These are phyloP conservation scores for Hypercompe scribonia DNA, from an alignment of 2,888 invertebrate genomes.

Conservation along the genomic window DNA sequence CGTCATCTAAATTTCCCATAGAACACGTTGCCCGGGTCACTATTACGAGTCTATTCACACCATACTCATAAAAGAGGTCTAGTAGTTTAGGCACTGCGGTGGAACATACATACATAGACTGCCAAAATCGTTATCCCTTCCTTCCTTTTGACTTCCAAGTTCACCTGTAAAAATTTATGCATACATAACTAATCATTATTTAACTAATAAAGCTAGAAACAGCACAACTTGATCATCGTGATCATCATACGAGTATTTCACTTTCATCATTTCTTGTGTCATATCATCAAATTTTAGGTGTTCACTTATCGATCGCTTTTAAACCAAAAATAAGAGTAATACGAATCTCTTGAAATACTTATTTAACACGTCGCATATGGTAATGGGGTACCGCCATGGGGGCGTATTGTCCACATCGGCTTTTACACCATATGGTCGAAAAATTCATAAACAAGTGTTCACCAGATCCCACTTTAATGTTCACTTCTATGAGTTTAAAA, in stretches of 20 bases:
- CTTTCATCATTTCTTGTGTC: not conserved
- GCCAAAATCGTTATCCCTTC: too few species aligned
- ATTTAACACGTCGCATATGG: conserved; percentile 85
- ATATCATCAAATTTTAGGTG: not conserved
- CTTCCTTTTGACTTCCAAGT: not conserved
- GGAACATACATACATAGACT: too few species aligned
- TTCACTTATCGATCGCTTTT: conserved; percentile 40
- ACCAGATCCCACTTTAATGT: conserved; percentile 76
- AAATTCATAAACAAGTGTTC: conserved; percentile 85
- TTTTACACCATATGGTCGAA: conserved; percentile 85
- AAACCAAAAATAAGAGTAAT: conserved; percentile 55
- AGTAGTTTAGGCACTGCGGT: too few species aligned
- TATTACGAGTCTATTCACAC: too few species aligned
- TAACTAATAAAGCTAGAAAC: too few species aligned
- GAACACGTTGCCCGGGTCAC: too few species aligned
- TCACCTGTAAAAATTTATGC: not conserved
- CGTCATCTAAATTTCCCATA: too few species aligned
- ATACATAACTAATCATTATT: too few species aligned
- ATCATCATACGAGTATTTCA: not conserved
- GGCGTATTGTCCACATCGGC: conserved; percentile 82
- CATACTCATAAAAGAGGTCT: too few species aligned
- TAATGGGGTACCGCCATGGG: conserved; percentile 74
- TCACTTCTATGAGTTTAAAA: conserved; percentile 55
- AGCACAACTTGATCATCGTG: too few species aligned
- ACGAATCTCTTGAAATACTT: conserved; percentile 80